Base-by-base conservation (phyloP, 1,140 invertebrate genomes). In the Aphelenchoides fujianensis region DNA sequence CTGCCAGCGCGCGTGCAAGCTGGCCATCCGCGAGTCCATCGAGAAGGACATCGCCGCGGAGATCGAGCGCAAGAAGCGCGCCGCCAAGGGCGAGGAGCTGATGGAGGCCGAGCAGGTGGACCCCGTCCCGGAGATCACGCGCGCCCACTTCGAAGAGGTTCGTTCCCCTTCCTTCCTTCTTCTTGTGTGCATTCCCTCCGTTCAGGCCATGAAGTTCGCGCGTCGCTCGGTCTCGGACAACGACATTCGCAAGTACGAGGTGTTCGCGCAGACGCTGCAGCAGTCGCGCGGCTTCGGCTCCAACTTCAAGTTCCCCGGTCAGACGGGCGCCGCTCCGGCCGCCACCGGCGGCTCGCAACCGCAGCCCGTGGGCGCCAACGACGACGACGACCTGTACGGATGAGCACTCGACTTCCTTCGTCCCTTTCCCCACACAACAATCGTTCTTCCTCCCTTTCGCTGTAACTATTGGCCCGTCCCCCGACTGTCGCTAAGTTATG, bases 191-290 rank as follows among this genome's bases (percentile, higher is more conserved):
- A n/a, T n/a, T n/a, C n/a, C n/a, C 19, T 31, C 19, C 30, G 9
- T 76, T 79, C 32, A 76, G 86, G 94, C 97, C 0, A 98, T 99
- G 96, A 94, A 95, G 97, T 99, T n/a, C n/a, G n/a, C n/a, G n/a
- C n/a, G n/a, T n/a, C n/a, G n/a, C n/a, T n/a, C n/a, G n/a, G n/a
- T n/a, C 12, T 97, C 93, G 30, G 96, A 99, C 86, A 97, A 97
- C 85, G 97, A 99, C 86, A 98, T 99, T 82, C 89, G 95, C 79
- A 98, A 98, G 88, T 99, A 99, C 86, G 97, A 99, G 89, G 98
- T 98, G 95, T 99, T 99, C 88, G 92, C 95, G 74, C 95, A 98
- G 88, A 99, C 95, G 64, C 88, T 99, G 78, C 96, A 99, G 86
- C 96, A 99, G 87, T 96, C 93, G 73, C 89, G 97, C 86, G 97